Conservation (phyloP, 1,140 invertebrate genomes). For the Diachasma alloeum region DNA sequence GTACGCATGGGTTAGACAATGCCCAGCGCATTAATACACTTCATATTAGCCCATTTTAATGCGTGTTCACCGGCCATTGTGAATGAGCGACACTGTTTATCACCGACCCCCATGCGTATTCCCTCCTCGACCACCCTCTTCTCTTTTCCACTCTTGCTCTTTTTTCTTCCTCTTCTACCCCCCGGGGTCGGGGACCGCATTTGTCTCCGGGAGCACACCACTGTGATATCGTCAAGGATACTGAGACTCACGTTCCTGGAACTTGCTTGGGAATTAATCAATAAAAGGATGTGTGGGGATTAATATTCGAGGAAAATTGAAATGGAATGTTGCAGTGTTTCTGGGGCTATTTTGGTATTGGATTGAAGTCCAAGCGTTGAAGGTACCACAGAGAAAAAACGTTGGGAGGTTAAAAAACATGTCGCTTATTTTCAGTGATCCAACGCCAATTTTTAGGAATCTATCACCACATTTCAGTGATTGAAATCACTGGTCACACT, state of each 20-base stretch:
- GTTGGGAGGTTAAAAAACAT: too few species aligned
- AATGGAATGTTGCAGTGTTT: too few species aligned
- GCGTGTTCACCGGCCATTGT: conserved; percentile 64
- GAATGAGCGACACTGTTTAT: conserved; percentile 67
- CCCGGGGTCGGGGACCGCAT: conserved; percentile 48
- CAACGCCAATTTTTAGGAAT: too few species aligned
- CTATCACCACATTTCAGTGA: too few species aligned
- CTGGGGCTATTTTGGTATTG: too few species aligned
- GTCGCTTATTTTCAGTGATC: too few species aligned
- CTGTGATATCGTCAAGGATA: conserved; percentile 45
- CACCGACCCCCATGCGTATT: conserved; percentile 58
- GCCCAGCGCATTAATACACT: conserved; percentile 65
- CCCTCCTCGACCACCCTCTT: conserved; percentile 36
- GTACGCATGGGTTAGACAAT: conserved; percentile 64
- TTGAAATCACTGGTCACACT: too few species aligned
- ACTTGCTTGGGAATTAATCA: conserved; percentile 4
- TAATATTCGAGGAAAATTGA: too few species aligned
- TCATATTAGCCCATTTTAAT: conserved; percentile 66
- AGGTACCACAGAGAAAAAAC: too few species aligned
- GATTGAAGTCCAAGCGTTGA: too few species aligned
- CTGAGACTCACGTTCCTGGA: conserved; percentile 22
- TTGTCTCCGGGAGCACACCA: conserved; percentile 51
- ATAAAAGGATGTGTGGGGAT: neutral
- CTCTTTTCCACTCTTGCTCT: neutral
- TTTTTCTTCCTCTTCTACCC: conserved; percentile 18